phyloP scores from a whole-genome alignment of 2,888 invertebrate species.

The Eucera pruinosa region DNA sequence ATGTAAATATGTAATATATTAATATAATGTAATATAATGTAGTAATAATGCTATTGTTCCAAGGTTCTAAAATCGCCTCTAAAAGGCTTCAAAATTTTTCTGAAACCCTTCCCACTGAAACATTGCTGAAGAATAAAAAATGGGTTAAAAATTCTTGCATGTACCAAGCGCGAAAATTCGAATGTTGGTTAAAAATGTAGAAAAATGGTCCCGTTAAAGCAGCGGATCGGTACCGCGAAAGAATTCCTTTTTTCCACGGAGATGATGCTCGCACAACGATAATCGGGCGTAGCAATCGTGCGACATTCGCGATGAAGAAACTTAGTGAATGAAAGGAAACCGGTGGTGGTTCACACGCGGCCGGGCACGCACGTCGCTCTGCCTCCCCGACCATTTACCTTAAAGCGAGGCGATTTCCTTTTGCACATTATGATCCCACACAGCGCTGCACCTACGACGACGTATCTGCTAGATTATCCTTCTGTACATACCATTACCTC shows the following conservation, averaged over 20 bases:
- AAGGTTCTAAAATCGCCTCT: no score
- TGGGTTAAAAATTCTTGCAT: no score
- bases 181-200: slow-evolving; percentile 8
- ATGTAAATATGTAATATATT: no score
- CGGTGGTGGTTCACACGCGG: slow-evolving; percentile 80
- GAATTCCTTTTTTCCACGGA: slow-evolving; percentile 54
- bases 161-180: no score
- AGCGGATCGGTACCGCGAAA: slow-evolving; percentile 36
- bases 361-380: slow-evolving; percentile 58
- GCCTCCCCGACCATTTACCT: slow-evolving; percentile 75
- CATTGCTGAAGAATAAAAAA: no score
- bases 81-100: no score
- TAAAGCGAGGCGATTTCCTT: slow-evolving; percentile 80
- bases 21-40: no score
- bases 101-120: no score
- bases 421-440: slow-evolving; percentile 78
- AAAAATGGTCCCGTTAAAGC: slow-evolving; percentile 34
- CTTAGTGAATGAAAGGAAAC: slow-evolving; percentile 81
- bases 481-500: slow-evolving; percentile 64
- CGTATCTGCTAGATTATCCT: slow-evolving; percentile 68
- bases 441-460: slow-evolving; percentile 47
- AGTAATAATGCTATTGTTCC: no score
- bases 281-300: slow-evolving; percentile 78
- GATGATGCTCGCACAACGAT: slow-evolving; percentile 61
- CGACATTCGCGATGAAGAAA: slow-evolving; percentile 81